Evolutionary conservation across 2,888 invertebrate genomes (phyloP), one percentile per base, ranked within the genome.

Genomic region (Sussaba pulchella): DNA sequence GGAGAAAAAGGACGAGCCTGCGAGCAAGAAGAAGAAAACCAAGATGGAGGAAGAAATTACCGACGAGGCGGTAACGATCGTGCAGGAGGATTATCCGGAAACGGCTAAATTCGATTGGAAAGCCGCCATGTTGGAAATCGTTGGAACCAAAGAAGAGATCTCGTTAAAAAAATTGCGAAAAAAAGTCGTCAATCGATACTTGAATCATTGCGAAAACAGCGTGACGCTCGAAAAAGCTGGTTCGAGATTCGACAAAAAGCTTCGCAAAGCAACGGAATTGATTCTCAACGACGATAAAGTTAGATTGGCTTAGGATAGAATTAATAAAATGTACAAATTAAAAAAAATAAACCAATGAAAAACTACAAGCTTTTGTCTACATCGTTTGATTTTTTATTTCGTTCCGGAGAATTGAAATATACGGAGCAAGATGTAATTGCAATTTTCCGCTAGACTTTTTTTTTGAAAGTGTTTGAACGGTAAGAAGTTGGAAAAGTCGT

Each of bases 111-210:
- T 92, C 66, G 82, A 85, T 67, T 92, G 91, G 91, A 89, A 87
- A 78, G 77, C 72, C 36, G 74, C 74, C 12, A 90, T 92, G 66
- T 36, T 90, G 26, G 85, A 89, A 12, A 73, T 88, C 67, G 84
- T 92, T 17, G 79, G 79, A 24, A 54, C 71, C 0, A 94, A 94
- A 4, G 94, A 95, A 83, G 95, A 95, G 87, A 93, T 97, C 52
- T 94, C 95, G 0, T 89, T 96, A 73, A 96, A 96, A 87, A 96
- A 96, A 86, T 92, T 98, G 17, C 95, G 95, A 86, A 96, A 96
- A 89, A 97, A 96, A 92, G 95, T 97, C 6, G 88, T 96, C 1
- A 94, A 94, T 59, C 95, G 95, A 85, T 96, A 95, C 85, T 87
- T 91, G 47, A 89, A 90, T 81, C 89, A 93, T 41, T 93, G 93